These are phyloP conservation scores for Protophormia terraenovae DNA, from an alignment of 2,888 invertebrate species.

Conservation along the genomic window DNA sequence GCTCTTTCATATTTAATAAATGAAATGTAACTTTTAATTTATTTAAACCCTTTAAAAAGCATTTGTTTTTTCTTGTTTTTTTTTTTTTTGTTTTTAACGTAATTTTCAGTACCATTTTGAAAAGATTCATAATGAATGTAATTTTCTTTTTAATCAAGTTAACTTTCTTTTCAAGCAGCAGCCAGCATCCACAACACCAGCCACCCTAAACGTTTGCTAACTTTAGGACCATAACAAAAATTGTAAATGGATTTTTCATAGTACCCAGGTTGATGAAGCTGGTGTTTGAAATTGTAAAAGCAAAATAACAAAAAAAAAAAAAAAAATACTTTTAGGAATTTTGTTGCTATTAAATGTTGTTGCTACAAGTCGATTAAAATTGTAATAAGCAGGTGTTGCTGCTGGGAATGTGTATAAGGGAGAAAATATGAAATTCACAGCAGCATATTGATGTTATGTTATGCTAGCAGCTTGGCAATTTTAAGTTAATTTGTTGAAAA, in stretches of 20 bases:
- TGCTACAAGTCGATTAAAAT: slow-evolving; percentile 12
- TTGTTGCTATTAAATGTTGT: slow-evolving; percentile 24
- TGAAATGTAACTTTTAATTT: background rate
- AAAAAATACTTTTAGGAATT: background rate
- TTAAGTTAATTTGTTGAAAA: slow-evolving; percentile 35
- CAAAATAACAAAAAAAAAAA: background rate
- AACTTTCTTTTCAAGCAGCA: slow-evolving; percentile 26
- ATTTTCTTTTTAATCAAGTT: slow-evolving; percentile 63
- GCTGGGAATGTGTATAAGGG: background rate
- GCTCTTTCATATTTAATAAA: background rate
- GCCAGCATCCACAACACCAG: background rate
- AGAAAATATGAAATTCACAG: slow-evolving; percentile 12
- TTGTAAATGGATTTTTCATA: slow-evolving; percentile 46
- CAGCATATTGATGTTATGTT: background rate
- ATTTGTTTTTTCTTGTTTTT: too few relatives aligned
- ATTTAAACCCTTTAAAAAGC: too few relatives aligned
- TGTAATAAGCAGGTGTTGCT: slow-evolving; percentile 44
- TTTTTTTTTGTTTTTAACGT: slow-evolving; percentile 15
- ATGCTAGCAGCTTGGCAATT: slow-evolving; percentile 23
- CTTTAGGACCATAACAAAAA: slow-evolving; percentile 4
- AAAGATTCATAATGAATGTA: slow-evolving; percentile 53
- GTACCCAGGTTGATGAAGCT: background rate
- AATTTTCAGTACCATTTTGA: slow-evolving; percentile 32
- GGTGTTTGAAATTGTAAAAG: background rate
- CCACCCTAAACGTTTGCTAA: too few relatives aligned